These are phyloP conservation scores for Chrysolina oricalcia DNA, from an alignment of 2,888 invertebrate species.

Conservation along the genomic window DNA sequence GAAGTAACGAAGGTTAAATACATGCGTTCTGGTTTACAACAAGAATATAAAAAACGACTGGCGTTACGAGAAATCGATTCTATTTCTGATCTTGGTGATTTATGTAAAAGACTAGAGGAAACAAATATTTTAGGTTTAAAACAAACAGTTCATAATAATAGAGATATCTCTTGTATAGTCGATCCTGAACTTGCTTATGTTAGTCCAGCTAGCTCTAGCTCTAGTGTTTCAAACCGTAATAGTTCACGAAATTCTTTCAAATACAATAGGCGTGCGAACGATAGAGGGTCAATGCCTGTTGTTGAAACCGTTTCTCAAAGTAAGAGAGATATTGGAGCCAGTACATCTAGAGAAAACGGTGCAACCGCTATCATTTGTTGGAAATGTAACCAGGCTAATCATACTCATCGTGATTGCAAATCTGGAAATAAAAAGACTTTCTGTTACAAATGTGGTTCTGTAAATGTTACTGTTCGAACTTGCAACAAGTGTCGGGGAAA, in stretches of 20 bases:
- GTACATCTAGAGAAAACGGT: not conserved
- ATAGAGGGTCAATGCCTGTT: not conserved
- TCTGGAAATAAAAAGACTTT: not conserved
- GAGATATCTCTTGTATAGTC: not conserved
- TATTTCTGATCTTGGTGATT: not conserved
- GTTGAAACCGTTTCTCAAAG: no score
- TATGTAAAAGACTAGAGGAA: not conserved
- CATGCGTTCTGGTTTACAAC: not conserved
- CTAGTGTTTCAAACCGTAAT: not conserved
- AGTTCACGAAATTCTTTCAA: not conserved
- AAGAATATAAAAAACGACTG: not conserved
- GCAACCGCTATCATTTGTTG: slow-evolving; percentile 7
- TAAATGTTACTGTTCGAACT: not conserved
- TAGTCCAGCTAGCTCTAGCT: not conserved
- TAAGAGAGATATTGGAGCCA: no score
- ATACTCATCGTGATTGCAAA: slow-evolving; percentile 1
- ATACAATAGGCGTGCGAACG: not conserved
- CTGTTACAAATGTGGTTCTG: slow-evolving; percentile 27
- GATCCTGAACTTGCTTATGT: not conserved
- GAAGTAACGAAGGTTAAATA: not conserved
- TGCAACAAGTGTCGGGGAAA: slow-evolving; percentile 22
- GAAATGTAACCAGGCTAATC: slow-evolving; percentile 22
- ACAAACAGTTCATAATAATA: not conserved
- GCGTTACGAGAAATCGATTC: not conserved
- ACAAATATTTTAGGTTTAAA: not conserved